These are phyloP conservation scores for Anastrepha obliqua DNA, from an alignment of 1,140 invertebrate genomes.

Conservation along the genomic window DNA sequence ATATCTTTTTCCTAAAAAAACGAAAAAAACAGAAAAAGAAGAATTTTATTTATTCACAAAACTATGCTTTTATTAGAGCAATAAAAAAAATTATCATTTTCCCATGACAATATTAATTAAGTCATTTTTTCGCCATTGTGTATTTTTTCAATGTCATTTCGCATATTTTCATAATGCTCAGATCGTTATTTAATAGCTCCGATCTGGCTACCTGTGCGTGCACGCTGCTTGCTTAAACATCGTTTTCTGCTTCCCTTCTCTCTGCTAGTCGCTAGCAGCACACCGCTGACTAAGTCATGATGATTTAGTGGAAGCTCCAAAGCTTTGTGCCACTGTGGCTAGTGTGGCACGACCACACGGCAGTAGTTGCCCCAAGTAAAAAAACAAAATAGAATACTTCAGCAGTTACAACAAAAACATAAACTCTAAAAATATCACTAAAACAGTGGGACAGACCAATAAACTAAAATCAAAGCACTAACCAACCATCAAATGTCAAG, in stretches of 20 bases:
- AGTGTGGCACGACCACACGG: not conserved
- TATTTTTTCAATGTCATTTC: slow-evolving; percentile 28
- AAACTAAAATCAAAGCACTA: not conserved
- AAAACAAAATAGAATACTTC: not conserved
- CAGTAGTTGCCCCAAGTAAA: not conserved
- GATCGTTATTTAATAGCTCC: not conserved
- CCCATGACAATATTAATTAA: not conserved
- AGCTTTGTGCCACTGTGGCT: not conserved
- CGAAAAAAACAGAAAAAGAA: too few relatives aligned
- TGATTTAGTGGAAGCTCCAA: not conserved
- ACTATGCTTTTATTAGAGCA: not conserved
- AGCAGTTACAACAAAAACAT: not conserved
- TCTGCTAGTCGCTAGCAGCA: not conserved
- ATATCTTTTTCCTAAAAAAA: too few relatives aligned
- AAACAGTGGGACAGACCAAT: not conserved
- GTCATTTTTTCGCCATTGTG: not conserved
- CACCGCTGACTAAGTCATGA: not conserved
- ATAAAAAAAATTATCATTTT: not conserved
- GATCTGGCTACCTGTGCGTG: not conserved
- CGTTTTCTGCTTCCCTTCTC: not conserved
- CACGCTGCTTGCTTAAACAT: not conserved
- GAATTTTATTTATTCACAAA: too few relatives aligned
- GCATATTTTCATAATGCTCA: not conserved
- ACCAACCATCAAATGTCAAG: not conserved
- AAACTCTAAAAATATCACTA: not conserved